Conservation (phyloP, 2,113 vertebrate species). For the Strigops habroptila region DNA sequence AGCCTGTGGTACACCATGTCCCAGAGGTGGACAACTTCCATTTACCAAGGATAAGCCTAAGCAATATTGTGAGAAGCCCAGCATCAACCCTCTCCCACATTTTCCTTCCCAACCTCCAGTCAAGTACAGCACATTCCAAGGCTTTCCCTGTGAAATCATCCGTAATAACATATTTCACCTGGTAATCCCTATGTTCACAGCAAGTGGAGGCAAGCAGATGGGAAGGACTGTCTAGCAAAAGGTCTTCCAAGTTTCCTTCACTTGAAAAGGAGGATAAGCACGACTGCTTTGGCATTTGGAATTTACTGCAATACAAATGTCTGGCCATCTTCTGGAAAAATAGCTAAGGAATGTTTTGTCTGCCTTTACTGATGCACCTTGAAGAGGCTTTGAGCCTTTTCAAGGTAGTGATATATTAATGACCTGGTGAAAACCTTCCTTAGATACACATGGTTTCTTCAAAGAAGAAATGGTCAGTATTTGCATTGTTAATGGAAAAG, state of each 20-base stretch:
- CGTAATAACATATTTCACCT: background rate
- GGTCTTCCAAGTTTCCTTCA: background rate
- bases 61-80: background rate
- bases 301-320: background rate
- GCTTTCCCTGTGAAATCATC: background rate
- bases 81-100: background rate
- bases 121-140: background rate
- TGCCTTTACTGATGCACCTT: background rate
- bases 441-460: background rate
- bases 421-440: background rate
- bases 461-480: background rate
- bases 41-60: background rate
- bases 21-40: background rate
- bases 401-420: background rate
- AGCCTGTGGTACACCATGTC: fast-evolving
- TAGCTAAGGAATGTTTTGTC: background rate
- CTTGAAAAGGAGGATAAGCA: background rate
- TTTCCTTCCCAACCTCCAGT: background rate
- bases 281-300: background rate
- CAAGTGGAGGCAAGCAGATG: background rate
- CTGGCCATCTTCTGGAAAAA: background rate
- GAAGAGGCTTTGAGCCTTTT: background rate
- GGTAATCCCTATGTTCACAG: background rate
- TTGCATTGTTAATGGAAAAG: background rate
- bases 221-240: background rate